Evolutionary conservation across 2,113 vertebrate genomes (phyloP).

Genomic region (Zosterops lateralis): DNA sequence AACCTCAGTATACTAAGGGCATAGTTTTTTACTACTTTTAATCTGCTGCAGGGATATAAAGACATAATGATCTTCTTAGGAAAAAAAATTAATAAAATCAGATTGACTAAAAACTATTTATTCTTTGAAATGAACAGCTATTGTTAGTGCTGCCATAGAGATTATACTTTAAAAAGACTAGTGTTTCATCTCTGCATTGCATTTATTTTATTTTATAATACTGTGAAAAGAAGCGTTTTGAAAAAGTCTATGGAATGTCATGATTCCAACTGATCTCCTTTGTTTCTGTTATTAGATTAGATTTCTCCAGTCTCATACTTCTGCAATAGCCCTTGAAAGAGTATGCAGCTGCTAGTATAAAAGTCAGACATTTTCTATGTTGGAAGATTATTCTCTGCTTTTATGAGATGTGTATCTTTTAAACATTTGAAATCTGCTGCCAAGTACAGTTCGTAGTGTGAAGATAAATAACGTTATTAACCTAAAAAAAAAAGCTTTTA

Average conservation of each 20-base stretch:
- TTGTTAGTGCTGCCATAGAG: slow-evolving; percentile 23
- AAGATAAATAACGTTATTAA: slow-evolving; percentile 24
- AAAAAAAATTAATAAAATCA: background rate
- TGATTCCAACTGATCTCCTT: background rate
- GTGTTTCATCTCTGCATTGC: background rate
- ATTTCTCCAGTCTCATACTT: background rate
- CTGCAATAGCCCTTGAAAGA: background rate
- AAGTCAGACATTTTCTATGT: background rate
- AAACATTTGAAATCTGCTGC: background rate
- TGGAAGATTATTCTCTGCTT: slow-evolving; percentile 2
- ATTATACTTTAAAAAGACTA: slow-evolving; percentile 1
- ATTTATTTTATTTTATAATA: background rate
- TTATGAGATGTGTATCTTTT: slow-evolving; percentile 14
- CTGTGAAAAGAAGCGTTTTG: background rate
- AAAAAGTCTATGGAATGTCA: background rate
- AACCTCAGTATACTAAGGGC: background rate
- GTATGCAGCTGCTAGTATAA: background rate
- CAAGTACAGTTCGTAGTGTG: background rate
- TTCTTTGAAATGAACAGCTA: slow-evolving; percentile 9
- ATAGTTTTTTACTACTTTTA: background rate
- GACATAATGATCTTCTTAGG: background rate
- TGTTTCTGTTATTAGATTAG: background rate
- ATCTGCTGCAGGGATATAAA: background rate
- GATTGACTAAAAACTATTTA: background rate
- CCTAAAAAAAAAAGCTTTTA: background rate